phyloP scores from a whole-genome alignment of 2,888 invertebrate species.

The Seira musarum region DNA sequence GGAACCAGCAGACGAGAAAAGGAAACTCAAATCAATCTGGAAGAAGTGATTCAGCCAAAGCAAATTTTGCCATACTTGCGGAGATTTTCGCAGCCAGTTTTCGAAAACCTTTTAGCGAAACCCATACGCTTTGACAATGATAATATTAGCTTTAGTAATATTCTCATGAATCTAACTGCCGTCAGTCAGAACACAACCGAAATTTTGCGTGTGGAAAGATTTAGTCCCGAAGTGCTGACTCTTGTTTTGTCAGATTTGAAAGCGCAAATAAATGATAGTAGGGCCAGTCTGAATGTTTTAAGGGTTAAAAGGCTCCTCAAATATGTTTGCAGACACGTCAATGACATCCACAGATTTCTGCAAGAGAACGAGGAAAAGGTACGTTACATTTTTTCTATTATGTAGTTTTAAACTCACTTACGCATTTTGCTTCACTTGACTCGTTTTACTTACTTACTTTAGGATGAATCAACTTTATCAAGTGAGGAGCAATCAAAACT shows the following conservation, averaged over 20 bases:
- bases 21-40: conserved; percentile 25
- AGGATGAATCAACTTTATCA: no score
- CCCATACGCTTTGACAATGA: conserved; percentile 35
- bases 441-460: background rate
- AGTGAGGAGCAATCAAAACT: conserved; percentile 20
- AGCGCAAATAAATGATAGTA: conserved; percentile 44
- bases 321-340: conserved; percentile 45
- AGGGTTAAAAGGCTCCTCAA: conserved; percentile 34
- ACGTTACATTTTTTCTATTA: no score
- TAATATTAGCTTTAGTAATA: conserved; percentile 23
- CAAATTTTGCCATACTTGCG: conserved; percentile 48
- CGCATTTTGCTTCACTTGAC: no score
- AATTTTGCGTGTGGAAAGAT: conserved; percentile 29
- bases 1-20: background rate
- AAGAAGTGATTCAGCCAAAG: conserved; percentile 55
- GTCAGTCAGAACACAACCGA: conserved; percentile 17
- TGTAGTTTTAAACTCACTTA: no score
- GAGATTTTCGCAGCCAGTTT: conserved; percentile 45
- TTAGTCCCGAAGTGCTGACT: conserved; percentile 51
- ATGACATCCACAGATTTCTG: conserved; percentile 20
- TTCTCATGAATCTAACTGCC: conserved; percentile 41
- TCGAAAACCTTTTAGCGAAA: conserved; percentile 52
- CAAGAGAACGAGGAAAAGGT: conserved; percentile 27
- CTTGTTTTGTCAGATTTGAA: conserved; percentile 54
- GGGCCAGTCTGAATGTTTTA: conserved; percentile 37